phyloP scores from a whole-genome alignment of 2,113 vertebrate species.

The Cochlearius cochlearius region DNA sequence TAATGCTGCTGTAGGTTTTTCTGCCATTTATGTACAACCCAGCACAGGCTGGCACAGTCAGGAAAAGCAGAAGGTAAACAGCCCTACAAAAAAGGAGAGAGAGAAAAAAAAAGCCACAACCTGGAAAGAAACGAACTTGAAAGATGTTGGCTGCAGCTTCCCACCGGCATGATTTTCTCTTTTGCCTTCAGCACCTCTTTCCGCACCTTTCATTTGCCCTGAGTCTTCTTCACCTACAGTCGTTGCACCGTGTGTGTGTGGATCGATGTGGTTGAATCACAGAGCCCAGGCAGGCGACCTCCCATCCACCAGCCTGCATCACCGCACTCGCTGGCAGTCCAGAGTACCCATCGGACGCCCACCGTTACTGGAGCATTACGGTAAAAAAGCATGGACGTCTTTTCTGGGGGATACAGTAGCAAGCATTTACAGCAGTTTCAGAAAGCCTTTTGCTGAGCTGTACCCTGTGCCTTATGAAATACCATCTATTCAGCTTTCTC shows the following conservation, averaged over 20 bases:
- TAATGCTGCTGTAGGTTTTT: background rate
- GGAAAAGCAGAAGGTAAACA: background rate
- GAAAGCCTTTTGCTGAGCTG: background rate
- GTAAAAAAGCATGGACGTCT: background rate
- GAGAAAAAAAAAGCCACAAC: background rate
- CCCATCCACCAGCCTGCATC: background rate
- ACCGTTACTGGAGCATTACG: fast-evolving
- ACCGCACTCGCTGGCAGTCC: background rate
- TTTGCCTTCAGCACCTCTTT: background rate
- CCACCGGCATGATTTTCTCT: background rate
- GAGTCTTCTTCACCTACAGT: background rate
- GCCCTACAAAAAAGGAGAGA: background rate
- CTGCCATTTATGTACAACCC: background rate
- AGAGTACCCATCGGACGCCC: background rate
- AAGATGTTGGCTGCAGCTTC: background rate
- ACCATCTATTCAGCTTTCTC: background rate
- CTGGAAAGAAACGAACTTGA: background rate
- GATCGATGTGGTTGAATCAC: background rate
- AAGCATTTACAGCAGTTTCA: background rate
- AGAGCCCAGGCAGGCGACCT: too few species aligned
- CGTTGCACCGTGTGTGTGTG: fast-evolving
- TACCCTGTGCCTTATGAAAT: background rate
- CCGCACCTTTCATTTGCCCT: background rate
- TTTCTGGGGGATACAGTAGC: background rate
- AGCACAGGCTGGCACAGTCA: background rate